Base-by-base conservation (phyloP, 1,140 invertebrate species). In the Caenorhabditis tropicalis region DNA sequence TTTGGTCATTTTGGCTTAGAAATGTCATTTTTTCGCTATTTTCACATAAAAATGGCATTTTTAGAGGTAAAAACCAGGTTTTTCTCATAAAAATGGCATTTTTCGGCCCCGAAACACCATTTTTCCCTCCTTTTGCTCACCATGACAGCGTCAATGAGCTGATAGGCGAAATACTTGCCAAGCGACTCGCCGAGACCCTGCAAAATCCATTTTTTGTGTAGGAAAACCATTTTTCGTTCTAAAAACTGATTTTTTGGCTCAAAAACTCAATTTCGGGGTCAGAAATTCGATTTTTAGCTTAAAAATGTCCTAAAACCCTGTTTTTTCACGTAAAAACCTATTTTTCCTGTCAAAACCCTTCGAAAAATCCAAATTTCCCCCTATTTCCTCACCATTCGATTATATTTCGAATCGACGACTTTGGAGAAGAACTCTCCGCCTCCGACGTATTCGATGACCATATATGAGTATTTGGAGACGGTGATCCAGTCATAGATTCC, bases 151-250 rank as follows among this genome's bases (percentile, higher is more conserved):
- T 74, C 65, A 21, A 74, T 74, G 1, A 74, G 21, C 36, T 74
- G 65, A 74, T 21, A 74, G 6, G 65, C 65, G 10, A 74, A 74
- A 46, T 74, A 74, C 43, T 74, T 74, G 1, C 65, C 65, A 4
- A 74, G 65, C 21, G 65, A 74, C n/a, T 74, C 65, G 36, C 65
- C 65, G n/a, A 74, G 36, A 46, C 65, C 65, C 65, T 74, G 65
- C 1, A 74, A 58, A 27, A 2, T 3, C 3, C 3, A 16, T 10
- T 51, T 51, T 51, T 51, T 51, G 7, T 3, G 48, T n/a, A n/a
- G n/a, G 12, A 43, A 43, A 43, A 43, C 5, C 12, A n/a, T n/a
- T n/a, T n/a, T n/a, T n/a, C n/a, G n/a, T n/a, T n/a, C n/a, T n/a
- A n/a, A 58, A 27, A 2, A 15, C 3, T 15, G 48, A 51, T 51